Evolutionary conservation across 1,140 invertebrate species (phyloP).

Genomic region (Bombus turneri): DNA sequence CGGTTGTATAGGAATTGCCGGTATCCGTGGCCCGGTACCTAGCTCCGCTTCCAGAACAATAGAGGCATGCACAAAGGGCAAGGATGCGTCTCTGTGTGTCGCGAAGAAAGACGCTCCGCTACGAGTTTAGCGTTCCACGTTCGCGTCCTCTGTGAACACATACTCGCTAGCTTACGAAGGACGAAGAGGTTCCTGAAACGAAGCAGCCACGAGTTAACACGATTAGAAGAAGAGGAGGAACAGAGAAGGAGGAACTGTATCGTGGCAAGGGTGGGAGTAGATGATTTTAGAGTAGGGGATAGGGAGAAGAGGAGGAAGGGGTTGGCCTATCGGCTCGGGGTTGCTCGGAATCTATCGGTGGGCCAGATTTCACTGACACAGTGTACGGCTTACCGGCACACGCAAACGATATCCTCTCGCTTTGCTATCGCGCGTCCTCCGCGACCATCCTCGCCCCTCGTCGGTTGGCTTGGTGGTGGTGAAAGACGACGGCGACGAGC

Average conservation of each 20-base stretch:
- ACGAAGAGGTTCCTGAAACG: not conserved
- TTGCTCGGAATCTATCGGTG: slow-evolving; percentile 68
- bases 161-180: not conserved
- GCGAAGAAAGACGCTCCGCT: slow-evolving; percentile 33
- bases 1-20: slow-evolving; percentile 22
- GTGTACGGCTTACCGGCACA: slow-evolving; percentile 46
- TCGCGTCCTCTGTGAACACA: slow-evolving; percentile 31
- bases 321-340: slow-evolving; percentile 65
- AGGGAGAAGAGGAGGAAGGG: not conserved
- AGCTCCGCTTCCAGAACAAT: slow-evolving; percentile 30
- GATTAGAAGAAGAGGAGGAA: not conserved
- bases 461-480: not conserved
- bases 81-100: slow-evolving; percentile 26
- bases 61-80: slow-evolving; percentile 30
- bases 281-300: not conserved
- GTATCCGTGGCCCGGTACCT: slow-evolving; percentile 26
- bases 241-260: not conserved
- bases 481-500: slow-evolving; percentile 34
- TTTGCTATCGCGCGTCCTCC: slow-evolving; percentile 8
- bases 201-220: not conserved
- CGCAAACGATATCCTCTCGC: slow-evolving; percentile 50
- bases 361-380: slow-evolving; percentile 67
- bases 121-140: slow-evolving; percentile 27
- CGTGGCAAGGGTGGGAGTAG: not conserved
- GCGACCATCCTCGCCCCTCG: not conserved